Percentiles rank a stretch among this genome's conserved stretches.
These are phyloP conservation scores for Elachura formosa DNA, from an alignment of 2,113 vertebrate genomes.

Conservation along the genomic window DNA sequence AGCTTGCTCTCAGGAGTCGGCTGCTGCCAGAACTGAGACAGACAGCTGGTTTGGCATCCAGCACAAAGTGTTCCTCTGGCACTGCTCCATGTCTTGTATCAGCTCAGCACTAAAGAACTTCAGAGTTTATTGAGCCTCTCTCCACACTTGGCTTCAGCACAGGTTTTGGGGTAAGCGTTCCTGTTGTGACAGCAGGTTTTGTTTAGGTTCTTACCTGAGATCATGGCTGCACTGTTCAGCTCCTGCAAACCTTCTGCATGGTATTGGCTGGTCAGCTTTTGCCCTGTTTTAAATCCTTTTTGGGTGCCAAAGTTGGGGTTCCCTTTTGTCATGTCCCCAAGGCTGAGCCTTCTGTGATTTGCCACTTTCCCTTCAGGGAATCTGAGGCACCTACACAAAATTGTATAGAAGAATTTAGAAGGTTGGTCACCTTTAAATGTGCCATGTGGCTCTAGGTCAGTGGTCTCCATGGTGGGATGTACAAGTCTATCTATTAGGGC, in stretches of 20 bases:
- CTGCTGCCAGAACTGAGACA: background rate
- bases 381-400: background rate
- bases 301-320: background rate
- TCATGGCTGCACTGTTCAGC: background rate
- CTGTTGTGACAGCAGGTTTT: background rate
- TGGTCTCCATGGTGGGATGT: background rate
- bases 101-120: background rate
- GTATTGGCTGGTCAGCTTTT: background rate
- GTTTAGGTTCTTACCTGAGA: background rate
- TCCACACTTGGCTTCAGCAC: background rate
- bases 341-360: background rate
- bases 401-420: background rate
- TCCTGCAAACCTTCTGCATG: background rate
- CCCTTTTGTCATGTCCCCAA: background rate
- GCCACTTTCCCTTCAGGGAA: background rate
- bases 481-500: background rate
- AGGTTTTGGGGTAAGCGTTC: background rate
- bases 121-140: background rate
- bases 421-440: background rate
- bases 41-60: constrained; percentile 1
- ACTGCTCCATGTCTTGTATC: background rate
- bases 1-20: background rate
- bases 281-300: background rate
- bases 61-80: constrained; percentile 24
- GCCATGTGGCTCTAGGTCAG: background rate